Percentiles rank a stretch among this genome's conserved stretches.
These are phyloP conservation scores for Steinernema feltiae DNA, from an alignment of 1,140 invertebrate species.

Conservation along the genomic window DNA sequence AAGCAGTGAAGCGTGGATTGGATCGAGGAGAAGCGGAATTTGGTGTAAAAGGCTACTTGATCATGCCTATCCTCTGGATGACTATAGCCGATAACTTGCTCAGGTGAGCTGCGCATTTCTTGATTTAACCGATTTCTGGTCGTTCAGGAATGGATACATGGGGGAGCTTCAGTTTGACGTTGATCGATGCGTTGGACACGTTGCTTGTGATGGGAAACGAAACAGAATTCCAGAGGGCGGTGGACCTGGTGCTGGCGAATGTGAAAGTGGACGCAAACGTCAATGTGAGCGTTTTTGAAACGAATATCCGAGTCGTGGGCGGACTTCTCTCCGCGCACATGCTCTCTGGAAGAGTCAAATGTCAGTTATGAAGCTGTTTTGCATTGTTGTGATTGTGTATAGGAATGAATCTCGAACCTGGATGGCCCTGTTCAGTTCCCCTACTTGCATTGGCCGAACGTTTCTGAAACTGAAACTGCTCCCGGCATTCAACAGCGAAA, in stretches of 20 bases:
- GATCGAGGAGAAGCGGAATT: no score
- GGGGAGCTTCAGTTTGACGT: conserved; percentile 92
- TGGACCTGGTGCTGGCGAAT: conserved; percentile 69
- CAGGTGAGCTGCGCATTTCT: conserved; percentile 59
- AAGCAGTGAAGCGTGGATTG: no score
- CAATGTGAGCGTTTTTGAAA: conserved; percentile 99
- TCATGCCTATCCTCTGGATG: conserved; percentile 95
- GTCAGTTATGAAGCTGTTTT: conserved; percentile 59
- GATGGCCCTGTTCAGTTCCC: conserved; percentile 95
- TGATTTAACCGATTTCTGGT: no score
- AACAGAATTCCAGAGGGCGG: conserved; percentile 83
- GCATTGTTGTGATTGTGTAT: conserved; percentile 59
- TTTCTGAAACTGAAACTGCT: conserved; percentile 75
- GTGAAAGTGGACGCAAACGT: conserved; percentile 90
- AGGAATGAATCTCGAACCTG: conserved; percentile 72
- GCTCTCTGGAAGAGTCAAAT: conserved; percentile 64
- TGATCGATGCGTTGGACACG: conserved; percentile 94
- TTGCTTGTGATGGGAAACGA: conserved; percentile 80
- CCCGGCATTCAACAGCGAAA: conserved; percentile 64
- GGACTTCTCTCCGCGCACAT: conserved; percentile 92
- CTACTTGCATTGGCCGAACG: conserved; percentile 84
- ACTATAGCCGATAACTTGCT: conserved; percentile 88
- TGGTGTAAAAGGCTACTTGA: no score
- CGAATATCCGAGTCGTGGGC: conserved; percentile 94
- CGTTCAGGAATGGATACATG: conserved; percentile 84